Evolutionary conservation across 1,140 invertebrate genomes (phyloP), one percentile per base, ranked within the genome.

Genomic region (Polyergus mexicanus): DNA sequence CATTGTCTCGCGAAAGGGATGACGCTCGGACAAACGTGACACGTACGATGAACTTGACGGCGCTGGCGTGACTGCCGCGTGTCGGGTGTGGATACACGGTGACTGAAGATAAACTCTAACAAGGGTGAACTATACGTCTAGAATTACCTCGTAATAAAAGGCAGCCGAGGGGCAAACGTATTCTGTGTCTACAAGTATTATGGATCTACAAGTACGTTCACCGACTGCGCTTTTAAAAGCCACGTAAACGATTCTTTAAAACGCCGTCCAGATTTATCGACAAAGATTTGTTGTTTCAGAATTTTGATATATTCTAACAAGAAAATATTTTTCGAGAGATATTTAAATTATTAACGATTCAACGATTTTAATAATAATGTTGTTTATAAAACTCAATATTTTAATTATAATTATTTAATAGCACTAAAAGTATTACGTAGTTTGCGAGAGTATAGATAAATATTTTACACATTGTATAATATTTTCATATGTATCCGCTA

Each of bases 21-120:
- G 92, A 93, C 90, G 91, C 78, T 86, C 88, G 92, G 89, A 91
- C 91, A 94, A 94, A 92, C 89, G 89, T 90, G 91, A 93, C 89
- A 91, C 88, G 88, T 93, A 92, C 81, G 88, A 85, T 88, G 81
- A 94, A 93, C 89, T 90, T 91, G 89, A 93, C 92, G 92, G 93
- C 91, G 89, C 25, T 90, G 92, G 93, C 94, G 94, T 95, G 94
- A 95, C 94, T 93, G 87, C 88, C 90, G 91, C 86, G 89, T 94
- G 93, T 93, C 94, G 91, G 92, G 92, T 93, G 93, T 93, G 92
- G 93, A 92, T 91, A 92, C 87, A 90, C 85, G 90, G 74, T 81
- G 92, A 91, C 86, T 86, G 88, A 89, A 88, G 84, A 92, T 92
- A 91, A 92, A 90, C 66, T 62, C 66, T 62, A 86, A 88, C 68